A percentile compares a stretch with the other conserved stretches of the same genome.
Conservation (phyloP, 2,113 vertebrate species). For the Colius striatus region DNA sequence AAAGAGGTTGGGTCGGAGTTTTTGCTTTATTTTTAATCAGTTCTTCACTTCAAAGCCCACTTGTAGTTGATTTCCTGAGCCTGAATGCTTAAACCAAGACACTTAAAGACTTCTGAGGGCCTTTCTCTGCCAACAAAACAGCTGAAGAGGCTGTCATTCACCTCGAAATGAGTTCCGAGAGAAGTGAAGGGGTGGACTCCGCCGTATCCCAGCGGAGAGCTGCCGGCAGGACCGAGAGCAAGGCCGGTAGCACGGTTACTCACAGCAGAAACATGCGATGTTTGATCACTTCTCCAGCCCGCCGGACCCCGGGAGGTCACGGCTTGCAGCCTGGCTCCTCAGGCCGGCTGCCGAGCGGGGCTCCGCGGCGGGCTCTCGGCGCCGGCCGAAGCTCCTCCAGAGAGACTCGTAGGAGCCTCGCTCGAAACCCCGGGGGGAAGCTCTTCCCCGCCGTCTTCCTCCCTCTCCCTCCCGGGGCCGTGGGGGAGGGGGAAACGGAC, state of each 20-base stretch:
- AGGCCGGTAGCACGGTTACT: not conserved
- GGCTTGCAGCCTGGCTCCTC: not conserved
- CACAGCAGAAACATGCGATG: not conserved
- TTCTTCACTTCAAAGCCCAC: constrained; percentile 12
- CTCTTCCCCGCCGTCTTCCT: not conserved
- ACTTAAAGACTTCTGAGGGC: not conserved
- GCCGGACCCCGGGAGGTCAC: not conserved
- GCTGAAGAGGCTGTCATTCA: constrained; percentile 1
- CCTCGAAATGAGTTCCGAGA: not conserved
- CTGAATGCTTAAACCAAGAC: not conserved
- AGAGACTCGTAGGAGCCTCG: not conserved
- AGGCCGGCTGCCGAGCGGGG: not conserved
- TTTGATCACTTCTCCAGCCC: not conserved
- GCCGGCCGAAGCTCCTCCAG: not conserved
- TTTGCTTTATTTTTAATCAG: not conserved
- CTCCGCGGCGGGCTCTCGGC: not conserved
- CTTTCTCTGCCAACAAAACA: not conserved
- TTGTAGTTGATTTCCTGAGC: not conserved
- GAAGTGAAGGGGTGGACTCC: not conserved
- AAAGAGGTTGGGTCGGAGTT: fast-evolving
- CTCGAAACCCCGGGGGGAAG: not conserved
- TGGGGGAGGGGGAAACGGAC: not conserved
- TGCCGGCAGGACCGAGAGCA: not conserved
- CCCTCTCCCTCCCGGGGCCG: not conserved
- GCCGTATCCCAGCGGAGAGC: not conserved